Percentiles rank a stretch among this genome's conserved stretches.
These are phyloP conservation scores for Melinaea marsaeus DNA, from an alignment of 2,888 invertebrate species.

Conservation along the genomic window DNA sequence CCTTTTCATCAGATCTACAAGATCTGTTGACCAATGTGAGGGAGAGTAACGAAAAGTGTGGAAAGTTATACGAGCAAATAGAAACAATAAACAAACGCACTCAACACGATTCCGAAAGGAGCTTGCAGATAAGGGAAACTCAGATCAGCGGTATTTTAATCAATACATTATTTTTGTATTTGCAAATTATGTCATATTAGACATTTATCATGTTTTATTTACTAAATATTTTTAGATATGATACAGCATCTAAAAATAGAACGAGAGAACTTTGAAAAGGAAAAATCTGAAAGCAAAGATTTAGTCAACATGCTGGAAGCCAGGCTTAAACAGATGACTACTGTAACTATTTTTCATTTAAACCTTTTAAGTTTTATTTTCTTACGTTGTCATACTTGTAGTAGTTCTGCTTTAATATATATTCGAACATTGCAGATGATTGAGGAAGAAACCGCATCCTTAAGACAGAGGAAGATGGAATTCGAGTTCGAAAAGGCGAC, in stretches of 20 bases:
- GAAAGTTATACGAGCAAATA: constrained; percentile 69
- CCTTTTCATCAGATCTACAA: constrained; percentile 72
- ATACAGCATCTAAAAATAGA: constrained; percentile 75
- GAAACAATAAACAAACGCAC: constrained; percentile 62
- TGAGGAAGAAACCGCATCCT: constrained; percentile 61
- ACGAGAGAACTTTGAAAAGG: constrained; percentile 74
- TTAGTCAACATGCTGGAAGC: constrained; percentile 75
- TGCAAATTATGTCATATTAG: not conserved
- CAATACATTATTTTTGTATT: not conserved
- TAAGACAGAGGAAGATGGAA: constrained; percentile 79
- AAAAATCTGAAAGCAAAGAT: constrained; percentile 74
- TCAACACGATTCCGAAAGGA: constrained; percentile 65
- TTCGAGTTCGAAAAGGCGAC: constrained; percentile 80
- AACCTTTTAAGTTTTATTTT: no score
- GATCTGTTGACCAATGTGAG: constrained; percentile 67
- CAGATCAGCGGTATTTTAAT: constrained; percentile 69
- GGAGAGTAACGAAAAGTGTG: constrained; percentile 65
- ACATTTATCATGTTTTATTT: not conserved
- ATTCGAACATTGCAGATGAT: constrained; percentile 49
- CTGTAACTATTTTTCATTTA: constrained; percentile 44
- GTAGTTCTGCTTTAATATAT: not conserved
- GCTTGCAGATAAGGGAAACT: constrained; percentile 72
- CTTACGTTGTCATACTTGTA: no score
- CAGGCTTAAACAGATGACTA: constrained; percentile 78
- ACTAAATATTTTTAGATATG: constrained; percentile 68